Evolutionary conservation across 2,113 vertebrate species (phyloP).

Genomic region (Ochotona curzoniae): DNA sequence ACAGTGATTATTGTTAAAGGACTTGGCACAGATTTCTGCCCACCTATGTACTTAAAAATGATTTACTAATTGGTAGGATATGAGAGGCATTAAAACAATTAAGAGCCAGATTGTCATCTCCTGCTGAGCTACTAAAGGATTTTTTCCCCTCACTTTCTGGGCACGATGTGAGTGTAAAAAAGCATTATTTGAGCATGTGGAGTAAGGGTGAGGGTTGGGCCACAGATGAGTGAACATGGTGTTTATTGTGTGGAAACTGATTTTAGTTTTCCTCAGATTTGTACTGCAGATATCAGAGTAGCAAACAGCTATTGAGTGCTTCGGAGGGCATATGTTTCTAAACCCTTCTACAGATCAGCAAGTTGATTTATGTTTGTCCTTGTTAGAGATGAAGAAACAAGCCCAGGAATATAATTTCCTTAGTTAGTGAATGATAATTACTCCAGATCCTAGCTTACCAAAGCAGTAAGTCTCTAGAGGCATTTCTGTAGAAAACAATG

Average conservation of each 20-base stretch:
- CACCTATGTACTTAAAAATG: slow-evolving; percentile 29
- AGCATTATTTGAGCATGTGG: not conserved
- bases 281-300: not conserved
- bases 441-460: not conserved
- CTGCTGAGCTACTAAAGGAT: not conserved
- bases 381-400: slow-evolving; percentile 58
- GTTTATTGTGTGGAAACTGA: not conserved
- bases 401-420: slow-evolving; percentile 27
- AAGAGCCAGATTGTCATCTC: not conserved
- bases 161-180: not conserved
- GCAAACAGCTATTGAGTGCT: not conserved
- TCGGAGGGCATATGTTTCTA: not conserved
- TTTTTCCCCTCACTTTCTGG: not conserved
- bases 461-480: not conserved
- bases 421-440: slow-evolving; percentile 35
- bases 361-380: not conserved
- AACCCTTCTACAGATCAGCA: not conserved
- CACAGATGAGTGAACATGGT: not conserved
- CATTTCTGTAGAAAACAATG: slow-evolving; percentile 37
- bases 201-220: not conserved
- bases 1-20: not conserved
- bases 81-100: slow-evolving; percentile 6
- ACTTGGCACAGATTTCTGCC: not conserved
- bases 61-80: slow-evolving; percentile 5
- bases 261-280: not conserved